A percentile compares a stretch with the other conserved stretches of the same genome.
These are phyloP conservation scores for Calephelis nemesis DNA, from an alignment of 1,140 invertebrate genomes.

Conservation along the genomic window DNA sequence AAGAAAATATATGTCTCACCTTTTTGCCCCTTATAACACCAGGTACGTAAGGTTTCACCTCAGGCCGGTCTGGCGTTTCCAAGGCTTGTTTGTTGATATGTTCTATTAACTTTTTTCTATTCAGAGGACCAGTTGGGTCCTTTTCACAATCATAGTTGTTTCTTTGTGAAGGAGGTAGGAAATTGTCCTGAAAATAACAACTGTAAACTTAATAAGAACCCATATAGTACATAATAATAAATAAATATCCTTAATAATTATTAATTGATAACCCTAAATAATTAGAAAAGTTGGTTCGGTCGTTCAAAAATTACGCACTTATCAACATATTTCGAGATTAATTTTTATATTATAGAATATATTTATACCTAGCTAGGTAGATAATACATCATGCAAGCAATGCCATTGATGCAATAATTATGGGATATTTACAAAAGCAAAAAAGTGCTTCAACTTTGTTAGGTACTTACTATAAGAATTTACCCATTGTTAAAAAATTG, in stretches of 20 bases:
- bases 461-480: no score
- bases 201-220: background rate
- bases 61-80: constrained; percentile 98
- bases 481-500: no score
- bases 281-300: no score
- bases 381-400: no score
- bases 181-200: constrained; percentile 89
- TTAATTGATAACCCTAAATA: no score
- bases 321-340: no score
- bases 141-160: constrained; percentile 98
- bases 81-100: constrained; percentile 98
- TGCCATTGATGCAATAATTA: no score
- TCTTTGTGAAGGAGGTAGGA: constrained; percentile 96
- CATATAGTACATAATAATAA: background rate
- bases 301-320: no score
- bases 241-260: no score
- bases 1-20: constrained; percentile 69
- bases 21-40: constrained; percentile 95
- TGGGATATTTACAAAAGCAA: no score
- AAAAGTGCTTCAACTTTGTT: background rate
- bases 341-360: no score
- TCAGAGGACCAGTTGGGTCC: constrained; percentile 95
- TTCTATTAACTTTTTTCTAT: constrained; percentile 97
- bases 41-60: constrained; percentile 95
- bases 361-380: no score